Conservation (phyloP, 2,888 invertebrate genomes). For the Campopleginae sp. region DNA sequence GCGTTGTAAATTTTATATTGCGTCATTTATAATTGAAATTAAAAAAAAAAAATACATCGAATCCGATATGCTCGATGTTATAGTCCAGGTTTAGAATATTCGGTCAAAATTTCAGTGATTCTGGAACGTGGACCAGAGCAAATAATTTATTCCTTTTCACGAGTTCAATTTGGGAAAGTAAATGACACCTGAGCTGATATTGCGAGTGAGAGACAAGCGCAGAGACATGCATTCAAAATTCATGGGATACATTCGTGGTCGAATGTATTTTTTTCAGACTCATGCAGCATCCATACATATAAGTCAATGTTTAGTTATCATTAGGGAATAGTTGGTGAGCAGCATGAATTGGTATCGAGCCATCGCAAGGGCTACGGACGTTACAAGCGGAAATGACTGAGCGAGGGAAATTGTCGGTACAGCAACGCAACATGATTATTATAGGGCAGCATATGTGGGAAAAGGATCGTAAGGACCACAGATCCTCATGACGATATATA, state of each 20-base stretch:
- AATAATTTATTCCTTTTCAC: no score
- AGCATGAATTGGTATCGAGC: not conserved
- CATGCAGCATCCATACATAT: not conserved
- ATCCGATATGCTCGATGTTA: no score
- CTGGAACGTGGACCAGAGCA: no score
- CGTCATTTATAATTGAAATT: no score
- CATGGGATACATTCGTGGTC: not conserved
- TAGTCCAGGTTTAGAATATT: no score
- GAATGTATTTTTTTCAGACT: not conserved
- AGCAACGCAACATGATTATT: not conserved
- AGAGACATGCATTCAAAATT: not conserved
- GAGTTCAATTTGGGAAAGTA: not conserved
- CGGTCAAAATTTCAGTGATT: no score
- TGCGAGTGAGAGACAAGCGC: not conserved
- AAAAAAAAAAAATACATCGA: no score
- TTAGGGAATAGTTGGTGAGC: not conserved
- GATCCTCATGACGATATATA: conserved; percentile 47
- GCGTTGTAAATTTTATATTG: no score
- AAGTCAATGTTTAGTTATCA: not conserved
- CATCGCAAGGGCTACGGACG: not conserved
- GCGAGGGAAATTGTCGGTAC: not conserved
- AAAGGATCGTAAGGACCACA: conserved; percentile 13
- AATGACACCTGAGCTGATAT: not conserved
- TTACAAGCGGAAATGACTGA: conserved; percentile 17
- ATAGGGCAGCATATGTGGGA: not conserved